phyloP scores from a whole-genome alignment of 2,888 invertebrate genomes.

The Diogma glabrata region DNA sequence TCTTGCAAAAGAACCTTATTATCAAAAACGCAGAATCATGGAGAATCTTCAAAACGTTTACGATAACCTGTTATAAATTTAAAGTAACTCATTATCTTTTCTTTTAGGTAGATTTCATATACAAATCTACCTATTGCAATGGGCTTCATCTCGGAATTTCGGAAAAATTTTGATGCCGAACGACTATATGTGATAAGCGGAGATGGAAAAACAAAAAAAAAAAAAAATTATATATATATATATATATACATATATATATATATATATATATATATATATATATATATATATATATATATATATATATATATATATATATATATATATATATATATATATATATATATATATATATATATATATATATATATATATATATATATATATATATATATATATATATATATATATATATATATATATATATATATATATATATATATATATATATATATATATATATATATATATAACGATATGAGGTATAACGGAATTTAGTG shows the following conservation, averaged over 20 bases:
- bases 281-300: slow-evolving; percentile 3
- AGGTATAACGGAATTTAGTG: too few species aligned
- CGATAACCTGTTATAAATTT: too few species aligned
- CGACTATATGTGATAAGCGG: too few species aligned
- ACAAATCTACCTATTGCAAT: too few species aligned
- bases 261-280: slow-evolving; percentile 3
- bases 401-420: not conserved
- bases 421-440: slow-evolving; percentile 3
- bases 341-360: not conserved
- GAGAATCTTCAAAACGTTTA: too few species aligned
- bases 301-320: slow-evolving; percentile 1
- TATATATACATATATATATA: slow-evolving; percentile 3
- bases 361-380: slow-evolving; percentile 1
- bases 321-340: slow-evolving; percentile 1
- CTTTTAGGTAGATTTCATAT: too few species aligned
- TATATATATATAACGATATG: not conserved
- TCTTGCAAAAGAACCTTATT: too few species aligned
- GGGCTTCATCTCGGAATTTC: too few species aligned
- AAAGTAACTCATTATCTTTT: too few species aligned
- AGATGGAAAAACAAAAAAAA: too few species aligned
- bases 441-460: slow-evolving; percentile 1
- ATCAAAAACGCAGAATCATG: too few species aligned
- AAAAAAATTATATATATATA: slow-evolving; percentile 1
- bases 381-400: slow-evolving; percentile 3
- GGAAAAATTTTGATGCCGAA: too few species aligned